phyloP scores from a whole-genome alignment of 1,140 invertebrate genomes.

The Coptotermes formosanus region DNA sequence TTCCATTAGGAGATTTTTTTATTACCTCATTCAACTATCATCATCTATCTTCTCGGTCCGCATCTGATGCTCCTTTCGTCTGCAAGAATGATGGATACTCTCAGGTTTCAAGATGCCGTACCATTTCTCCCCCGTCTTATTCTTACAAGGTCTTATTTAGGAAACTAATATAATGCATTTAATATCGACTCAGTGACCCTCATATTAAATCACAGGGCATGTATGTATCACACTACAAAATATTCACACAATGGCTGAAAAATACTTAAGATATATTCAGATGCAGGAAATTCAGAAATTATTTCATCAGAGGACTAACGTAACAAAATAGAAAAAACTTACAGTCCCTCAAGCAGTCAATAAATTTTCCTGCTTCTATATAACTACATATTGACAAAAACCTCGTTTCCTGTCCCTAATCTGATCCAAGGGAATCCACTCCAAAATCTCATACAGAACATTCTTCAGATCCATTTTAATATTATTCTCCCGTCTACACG shows the following conservation, averaged over 20 bases:
- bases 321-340: no score
- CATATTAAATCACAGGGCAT: background rate
- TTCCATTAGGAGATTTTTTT: constrained; percentile 5
- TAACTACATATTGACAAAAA: no score
- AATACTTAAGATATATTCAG: no score
- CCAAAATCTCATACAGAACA: no score
- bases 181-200: background rate
- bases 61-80: background rate
- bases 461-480: no score
- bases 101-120: background rate
- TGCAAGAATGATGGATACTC: constrained; percentile 11
- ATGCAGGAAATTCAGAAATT: no score
- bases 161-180: background rate
- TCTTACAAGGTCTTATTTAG: background rate
- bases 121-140: background rate
- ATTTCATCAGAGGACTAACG: no score
- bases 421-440: no score
- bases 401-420: no score
- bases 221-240: background rate
- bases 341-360: no score
- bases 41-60: constrained; percentile 11
- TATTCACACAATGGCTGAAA: background rate
- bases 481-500: no score
- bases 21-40: constrained; percentile 3
- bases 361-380: no score